Percentiles rank a stretch among this genome's conserved stretches.
Conservation (phyloP, 2,113 vertebrate species). For the Pongo pygmaeus region DNA sequence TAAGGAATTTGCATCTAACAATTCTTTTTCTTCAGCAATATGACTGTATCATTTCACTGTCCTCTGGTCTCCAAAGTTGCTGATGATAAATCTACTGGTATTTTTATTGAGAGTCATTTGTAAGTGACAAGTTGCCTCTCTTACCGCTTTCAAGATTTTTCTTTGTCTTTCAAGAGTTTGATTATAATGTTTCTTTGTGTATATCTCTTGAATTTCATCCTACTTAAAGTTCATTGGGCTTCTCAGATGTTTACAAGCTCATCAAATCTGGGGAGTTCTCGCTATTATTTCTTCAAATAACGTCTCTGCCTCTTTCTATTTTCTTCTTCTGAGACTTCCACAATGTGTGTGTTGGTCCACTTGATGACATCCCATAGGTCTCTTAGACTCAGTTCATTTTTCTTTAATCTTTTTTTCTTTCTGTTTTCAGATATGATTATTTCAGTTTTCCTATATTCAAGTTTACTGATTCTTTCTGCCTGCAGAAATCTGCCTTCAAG, state of each 20-base stretch:
- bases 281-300: not conserved
- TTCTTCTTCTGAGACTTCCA: not conserved
- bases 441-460: not conserved
- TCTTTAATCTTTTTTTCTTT: not conserved
- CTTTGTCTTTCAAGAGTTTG: not conserved
- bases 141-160: not conserved
- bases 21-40: not conserved
- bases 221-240: not conserved
- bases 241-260: not conserved
- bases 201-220: not conserved
- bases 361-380: not conserved
- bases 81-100: not conserved
- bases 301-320: not conserved
- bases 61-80: not conserved
- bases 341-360: not conserved
- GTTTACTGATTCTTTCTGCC: not conserved
- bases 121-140: not conserved
- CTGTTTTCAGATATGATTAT: not conserved
- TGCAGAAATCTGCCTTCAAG: not conserved
- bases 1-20: not conserved
- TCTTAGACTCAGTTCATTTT: not conserved
- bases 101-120: not conserved
- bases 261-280: not conserved
- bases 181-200: not conserved
- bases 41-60: not conserved